Percentiles rank a stretch among this genome's conserved stretches.
These are phyloP conservation scores for Drosophila prostipennis DNA, from an alignment of 2,888 invertebrate genomes.

Conservation along the genomic window DNA sequence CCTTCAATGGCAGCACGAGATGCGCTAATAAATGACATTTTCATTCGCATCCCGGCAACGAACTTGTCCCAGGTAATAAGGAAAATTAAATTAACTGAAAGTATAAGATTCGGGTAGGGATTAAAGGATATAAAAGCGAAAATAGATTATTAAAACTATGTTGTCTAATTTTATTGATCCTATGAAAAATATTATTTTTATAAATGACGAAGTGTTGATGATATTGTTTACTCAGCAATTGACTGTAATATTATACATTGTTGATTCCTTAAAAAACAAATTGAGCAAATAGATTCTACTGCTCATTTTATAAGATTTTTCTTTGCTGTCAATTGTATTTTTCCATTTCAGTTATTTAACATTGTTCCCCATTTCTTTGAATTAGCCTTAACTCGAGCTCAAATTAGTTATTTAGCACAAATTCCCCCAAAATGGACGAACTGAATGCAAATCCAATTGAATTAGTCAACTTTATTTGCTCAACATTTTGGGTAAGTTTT, in stretches of 20 bases:
- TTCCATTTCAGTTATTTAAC: not conserved
- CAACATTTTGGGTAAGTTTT: slow-evolving; percentile 32
- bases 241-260: not conserved
- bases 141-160: too few relatives aligned
- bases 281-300: too few relatives aligned
- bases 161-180: too few relatives aligned
- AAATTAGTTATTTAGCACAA: not conserved
- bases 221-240: not conserved
- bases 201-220: not conserved
- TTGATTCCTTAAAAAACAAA: not conserved
- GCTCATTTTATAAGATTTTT: too few relatives aligned
- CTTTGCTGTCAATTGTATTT: not conserved
- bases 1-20: slow-evolving; percentile 54
- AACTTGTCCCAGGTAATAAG: slow-evolving; percentile 26
- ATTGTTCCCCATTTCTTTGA: not conserved
- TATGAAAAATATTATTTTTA: too few relatives aligned
- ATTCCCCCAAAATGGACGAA: not conserved
- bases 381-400: not conserved
- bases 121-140: not conserved
- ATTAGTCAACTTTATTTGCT: slow-evolving; percentile 40
- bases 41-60: slow-evolving; percentile 37
- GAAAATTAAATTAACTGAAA: slow-evolving; percentile 45
- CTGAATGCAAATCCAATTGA: slow-evolving; percentile 40
- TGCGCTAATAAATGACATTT: slow-evolving; percentile 68
- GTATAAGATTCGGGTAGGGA: not conserved